These are phyloP conservation scores for Psettodes erumei DNA, from an alignment of 2,113 vertebrate genomes.

Conservation along the genomic window DNA sequence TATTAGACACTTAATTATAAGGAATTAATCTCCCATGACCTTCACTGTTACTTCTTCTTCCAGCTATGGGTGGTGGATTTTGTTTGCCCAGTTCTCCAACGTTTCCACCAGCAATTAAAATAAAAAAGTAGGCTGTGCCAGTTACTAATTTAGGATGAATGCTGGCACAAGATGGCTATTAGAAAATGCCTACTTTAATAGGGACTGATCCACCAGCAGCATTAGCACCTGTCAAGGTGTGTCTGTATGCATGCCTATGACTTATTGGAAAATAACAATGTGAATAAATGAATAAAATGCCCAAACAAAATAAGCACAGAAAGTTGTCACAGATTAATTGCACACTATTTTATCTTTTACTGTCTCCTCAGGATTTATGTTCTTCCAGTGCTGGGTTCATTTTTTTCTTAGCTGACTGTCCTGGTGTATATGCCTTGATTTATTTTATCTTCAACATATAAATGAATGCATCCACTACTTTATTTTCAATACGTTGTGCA, in stretches of 20 bases:
- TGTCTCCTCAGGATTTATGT: conserved; percentile 9
- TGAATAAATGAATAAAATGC: background rate
- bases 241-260: background rate
- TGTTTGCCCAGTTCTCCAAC: background rate
- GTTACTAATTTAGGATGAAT: background rate
- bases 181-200: background rate
- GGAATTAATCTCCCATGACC: background rate
- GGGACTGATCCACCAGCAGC: background rate
- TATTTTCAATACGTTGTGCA: conserved; percentile 12
- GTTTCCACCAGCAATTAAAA: background rate
- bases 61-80: background rate
- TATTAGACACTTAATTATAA: too few relatives aligned
- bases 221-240: background rate
- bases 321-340: background rate
- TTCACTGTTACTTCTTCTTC: too few relatives aligned
- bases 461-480: conserved; percentile 17
- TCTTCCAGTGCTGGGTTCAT: background rate
- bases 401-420: background rate
- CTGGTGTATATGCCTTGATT: background rate
- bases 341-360: conserved; percentile 7
- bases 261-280: background rate
- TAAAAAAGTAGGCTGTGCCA: background rate
- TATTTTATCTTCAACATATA: conserved; percentile 14
- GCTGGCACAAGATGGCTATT: background rate
- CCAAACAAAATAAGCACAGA: background rate